These are phyloP conservation scores for Brenthis daphne DNA, from an alignment of 2,888 invertebrate genomes.

Conservation along the genomic window DNA sequence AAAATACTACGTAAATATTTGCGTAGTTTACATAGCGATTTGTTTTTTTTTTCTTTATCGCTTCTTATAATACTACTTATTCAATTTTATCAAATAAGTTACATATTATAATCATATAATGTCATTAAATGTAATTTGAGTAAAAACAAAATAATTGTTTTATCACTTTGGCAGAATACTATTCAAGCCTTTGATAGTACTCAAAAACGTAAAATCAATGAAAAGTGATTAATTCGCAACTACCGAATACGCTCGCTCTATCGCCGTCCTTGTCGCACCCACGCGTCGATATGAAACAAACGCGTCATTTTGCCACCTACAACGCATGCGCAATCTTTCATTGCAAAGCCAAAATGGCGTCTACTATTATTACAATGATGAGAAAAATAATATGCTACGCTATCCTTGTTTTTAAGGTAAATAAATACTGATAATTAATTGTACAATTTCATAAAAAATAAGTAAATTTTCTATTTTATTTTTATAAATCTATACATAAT, in stretches of 20 bases:
- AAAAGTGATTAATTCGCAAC: slow-evolving; percentile 37
- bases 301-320: slow-evolving; percentile 34
- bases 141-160: not conserved
- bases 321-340: slow-evolving; percentile 31
- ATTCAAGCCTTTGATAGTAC: not conserved
- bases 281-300: slow-evolving; percentile 34
- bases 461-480: not conserved
- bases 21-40: slow-evolving; percentile 32
- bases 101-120: not conserved
- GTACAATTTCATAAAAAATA: not conserved
- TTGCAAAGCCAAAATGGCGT: slow-evolving; percentile 58
- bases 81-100: not conserved
- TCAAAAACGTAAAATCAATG: slow-evolving; percentile 28
- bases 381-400: slow-evolving; percentile 2
- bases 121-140: not conserved
- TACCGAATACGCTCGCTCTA: slow-evolving; percentile 42
- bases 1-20: slow-evolving; percentile 42
- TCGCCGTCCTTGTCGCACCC: slow-evolving; percentile 55
- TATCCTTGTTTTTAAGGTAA: not conserved
- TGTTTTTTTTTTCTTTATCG: slow-evolving; percentile 1
- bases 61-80: not conserved
- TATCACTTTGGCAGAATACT: slow-evolving; percentile 5
- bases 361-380: slow-evolving; percentile 31
- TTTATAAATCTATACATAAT: not conserved
- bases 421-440: not conserved